Conservation (phyloP, 2,888 invertebrate genomes). For the Amphipoea lucens region DNA sequence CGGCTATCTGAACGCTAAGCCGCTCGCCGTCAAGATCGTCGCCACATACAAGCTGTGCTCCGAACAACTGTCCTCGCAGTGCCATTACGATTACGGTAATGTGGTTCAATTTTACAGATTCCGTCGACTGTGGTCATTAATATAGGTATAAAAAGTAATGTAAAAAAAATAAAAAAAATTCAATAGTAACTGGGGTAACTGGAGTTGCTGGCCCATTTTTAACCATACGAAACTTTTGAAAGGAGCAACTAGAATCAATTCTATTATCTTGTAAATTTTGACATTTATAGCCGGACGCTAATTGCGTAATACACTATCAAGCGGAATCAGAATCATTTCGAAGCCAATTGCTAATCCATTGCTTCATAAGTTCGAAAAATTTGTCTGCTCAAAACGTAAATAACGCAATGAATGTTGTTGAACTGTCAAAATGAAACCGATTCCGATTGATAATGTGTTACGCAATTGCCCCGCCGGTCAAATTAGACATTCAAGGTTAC, state of each 20-base stretch:
- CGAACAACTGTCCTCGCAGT: slow-evolving; percentile 97
- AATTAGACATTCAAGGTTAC: too few relatives aligned
- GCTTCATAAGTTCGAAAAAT: too few relatives aligned
- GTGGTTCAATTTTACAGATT: background rate
- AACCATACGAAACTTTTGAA: background rate
- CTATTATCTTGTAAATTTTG: background rate
- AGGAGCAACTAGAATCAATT: background rate
- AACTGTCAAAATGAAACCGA: too few relatives aligned
- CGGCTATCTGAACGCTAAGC: slow-evolving; percentile 97
- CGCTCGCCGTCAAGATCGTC: slow-evolving; percentile 97
- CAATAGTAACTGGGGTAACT: background rate
- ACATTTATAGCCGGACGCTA: too few relatives aligned
- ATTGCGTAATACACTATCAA: too few relatives aligned
- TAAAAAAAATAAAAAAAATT: background rate
- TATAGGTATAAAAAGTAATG: background rate
- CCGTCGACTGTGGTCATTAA: background rate
- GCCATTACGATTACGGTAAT: slow-evolving; percentile 98
- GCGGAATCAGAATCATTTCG: too few relatives aligned
- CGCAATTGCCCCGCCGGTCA: too few relatives aligned
- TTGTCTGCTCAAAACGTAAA: too few relatives aligned
- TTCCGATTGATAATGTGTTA: too few relatives aligned
- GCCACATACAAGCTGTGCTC: slow-evolving; percentile 98
- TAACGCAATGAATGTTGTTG: too few relatives aligned
- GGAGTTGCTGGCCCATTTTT: background rate
- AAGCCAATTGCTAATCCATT: too few relatives aligned